phyloP scores from a whole-genome alignment of 2,888 invertebrate species.

The Spodoptera exigua region DNA sequence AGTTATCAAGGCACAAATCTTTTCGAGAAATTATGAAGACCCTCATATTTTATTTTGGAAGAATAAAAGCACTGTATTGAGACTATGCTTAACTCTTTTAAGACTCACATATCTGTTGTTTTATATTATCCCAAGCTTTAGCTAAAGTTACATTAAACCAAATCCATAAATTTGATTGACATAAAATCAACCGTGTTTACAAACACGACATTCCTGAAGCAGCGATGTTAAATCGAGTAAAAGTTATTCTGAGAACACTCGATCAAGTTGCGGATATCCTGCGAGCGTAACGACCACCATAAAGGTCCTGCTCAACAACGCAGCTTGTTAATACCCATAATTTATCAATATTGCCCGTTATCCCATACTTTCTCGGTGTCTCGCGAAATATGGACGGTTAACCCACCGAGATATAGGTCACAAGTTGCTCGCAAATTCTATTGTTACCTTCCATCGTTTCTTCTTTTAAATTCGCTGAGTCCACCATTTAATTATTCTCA shows the following conservation, averaged over 20 bases:
- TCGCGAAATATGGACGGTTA: slow-evolving; percentile 74
- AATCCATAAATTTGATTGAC: slow-evolving; percentile 15
- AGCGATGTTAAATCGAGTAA: slow-evolving; percentile 36
- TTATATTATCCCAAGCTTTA: too few species aligned
- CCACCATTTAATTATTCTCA: slow-evolving; percentile 49
- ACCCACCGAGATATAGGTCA: slow-evolving; percentile 70
- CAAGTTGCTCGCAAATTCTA: slow-evolving; percentile 21
- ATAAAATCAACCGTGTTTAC: slow-evolving; percentile 29
- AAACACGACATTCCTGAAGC: slow-evolving; percentile 29
- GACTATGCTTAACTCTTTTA: too few species aligned
- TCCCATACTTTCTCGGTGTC: slow-evolving; percentile 56
- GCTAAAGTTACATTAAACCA: slow-evolving; percentile 4
- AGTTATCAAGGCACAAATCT: slow-evolving; percentile 5
- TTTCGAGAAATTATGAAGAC: too few species aligned
- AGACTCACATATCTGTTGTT: too few species aligned
- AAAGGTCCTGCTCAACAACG: slow-evolving; percentile 42
- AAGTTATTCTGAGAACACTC: slow-evolving; percentile 61
- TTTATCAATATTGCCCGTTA: slow-evolving; percentile 78
- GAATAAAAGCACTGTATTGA: too few species aligned
- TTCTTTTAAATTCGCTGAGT: slow-evolving; percentile 48
- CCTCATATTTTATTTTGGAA: too few species aligned
- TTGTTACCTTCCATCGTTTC: slow-evolving; percentile 45
- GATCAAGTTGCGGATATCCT: slow-evolving; percentile 68
- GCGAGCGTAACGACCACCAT: slow-evolving; percentile 58
- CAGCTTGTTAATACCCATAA: slow-evolving; percentile 74